These are phyloP conservation scores for Thereva unica DNA, from an alignment of 2,888 invertebrate species.

Conservation along the genomic window DNA sequence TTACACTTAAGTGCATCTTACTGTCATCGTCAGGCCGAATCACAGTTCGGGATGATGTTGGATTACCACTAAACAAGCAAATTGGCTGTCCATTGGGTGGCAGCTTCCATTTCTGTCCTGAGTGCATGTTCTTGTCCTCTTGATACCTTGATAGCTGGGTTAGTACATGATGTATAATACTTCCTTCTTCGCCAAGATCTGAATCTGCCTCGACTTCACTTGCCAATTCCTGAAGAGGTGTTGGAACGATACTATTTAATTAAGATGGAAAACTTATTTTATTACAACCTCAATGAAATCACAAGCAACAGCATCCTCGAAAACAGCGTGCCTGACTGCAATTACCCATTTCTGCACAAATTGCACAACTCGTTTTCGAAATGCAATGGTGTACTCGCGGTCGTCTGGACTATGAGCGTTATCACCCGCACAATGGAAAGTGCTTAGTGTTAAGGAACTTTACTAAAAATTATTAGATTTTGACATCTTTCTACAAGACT, in stretches of 20 bases:
- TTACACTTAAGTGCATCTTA: conserved; percentile 54
- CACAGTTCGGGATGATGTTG: conserved; percentile 61
- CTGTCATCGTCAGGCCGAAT: conserved; percentile 71
- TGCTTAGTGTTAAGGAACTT: conserved; percentile 59
- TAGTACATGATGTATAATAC: conserved; percentile 70
- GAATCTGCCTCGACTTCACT: conserved; percentile 71
- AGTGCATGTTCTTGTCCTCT: conserved; percentile 63
- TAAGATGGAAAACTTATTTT: conserved; percentile 1
- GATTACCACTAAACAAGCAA: conserved; percentile 66
- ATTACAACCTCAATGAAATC: conserved; percentile 69
- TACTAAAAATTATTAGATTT: conserved; percentile 35
- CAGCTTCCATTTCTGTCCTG: conserved; percentile 71
- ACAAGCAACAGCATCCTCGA: conserved; percentile 71
- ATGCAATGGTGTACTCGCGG: conserved; percentile 68
- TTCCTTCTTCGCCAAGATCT: conserved; percentile 68
- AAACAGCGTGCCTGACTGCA: conserved; percentile 73
- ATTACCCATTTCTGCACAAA: conserved; percentile 79
- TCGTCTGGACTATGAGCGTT: conserved; percentile 63
- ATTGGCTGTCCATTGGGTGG: conserved; percentile 72
- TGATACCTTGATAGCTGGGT: conserved; percentile 67
- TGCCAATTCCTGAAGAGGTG: conserved; percentile 64
- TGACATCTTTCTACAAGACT: neutral
- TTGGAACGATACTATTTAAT: neutral
- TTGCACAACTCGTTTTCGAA: conserved; percentile 75
- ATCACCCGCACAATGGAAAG: conserved; percentile 62